Evolutionary conservation across 2,888 invertebrate species (phyloP), one percentile per base, ranked within the genome.

Genomic region (Drosophila koepferae): DNA sequence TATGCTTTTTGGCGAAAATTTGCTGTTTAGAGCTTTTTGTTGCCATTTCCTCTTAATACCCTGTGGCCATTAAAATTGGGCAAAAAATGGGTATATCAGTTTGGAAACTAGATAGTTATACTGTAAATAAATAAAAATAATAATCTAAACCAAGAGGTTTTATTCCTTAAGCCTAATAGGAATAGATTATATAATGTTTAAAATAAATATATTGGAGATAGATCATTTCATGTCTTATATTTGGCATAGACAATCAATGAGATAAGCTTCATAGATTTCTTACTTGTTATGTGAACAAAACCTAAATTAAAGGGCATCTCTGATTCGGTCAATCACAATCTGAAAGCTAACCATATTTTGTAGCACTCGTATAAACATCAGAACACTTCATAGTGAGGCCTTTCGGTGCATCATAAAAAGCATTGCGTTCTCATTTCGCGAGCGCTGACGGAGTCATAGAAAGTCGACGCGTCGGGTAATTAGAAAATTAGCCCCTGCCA

Each of bases 381-480:
- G 56, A 44, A 31, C 56, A 73, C 74, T 76, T 78, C 62, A 68
- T 54, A 61, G 64, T 34, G 48, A 23, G 73, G 54, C 44, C 71
- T 77, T 59, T 66, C 36, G 46, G 72, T 53, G 18, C 48, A 60
- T 56, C 66, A 69, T 67, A 86, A 86, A 86, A 81, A 74, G 72
- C 72, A 78, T 69, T 71, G 80, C 86, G 67, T 71, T 83, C 68
- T 56, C 69, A 68, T 80, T 79, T 70, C 56, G 51, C 66, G 73
- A 75, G 64, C 69, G 75, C 63, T 55, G 76, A 16, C 71, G 76
- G 74, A 86, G 86, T 83, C 82, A 81, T 83, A 74, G 84, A 84
- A 86, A 79, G 74, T 81, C 73, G 74, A 74, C 86, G 80, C 75
- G 89, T 89, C 72, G 82, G 77, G 89, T 87, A 89, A 89, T 86